These are phyloP conservation scores for Uropsilus gracilis DNA, from an alignment of 2,113 vertebrate genomes.

Conservation along the genomic window DNA sequence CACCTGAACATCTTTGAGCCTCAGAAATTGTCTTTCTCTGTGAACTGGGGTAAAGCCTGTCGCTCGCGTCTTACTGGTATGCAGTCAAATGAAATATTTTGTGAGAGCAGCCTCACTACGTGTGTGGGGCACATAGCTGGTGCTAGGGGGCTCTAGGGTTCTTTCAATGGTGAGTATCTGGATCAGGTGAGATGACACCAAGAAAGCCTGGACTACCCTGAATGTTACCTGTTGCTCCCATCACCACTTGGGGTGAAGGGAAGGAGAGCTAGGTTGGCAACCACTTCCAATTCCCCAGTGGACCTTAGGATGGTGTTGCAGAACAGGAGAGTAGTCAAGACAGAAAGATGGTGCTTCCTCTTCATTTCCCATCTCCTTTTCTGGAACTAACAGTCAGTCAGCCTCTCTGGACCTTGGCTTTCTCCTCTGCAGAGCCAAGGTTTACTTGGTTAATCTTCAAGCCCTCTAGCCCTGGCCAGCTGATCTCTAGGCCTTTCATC, in stretches of 20 bases:
- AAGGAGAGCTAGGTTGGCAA: not conserved
- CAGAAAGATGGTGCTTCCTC: not conserved
- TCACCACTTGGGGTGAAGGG: not conserved
- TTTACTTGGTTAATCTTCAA: not conserved
- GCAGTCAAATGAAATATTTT: not conserved
- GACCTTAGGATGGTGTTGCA: not conserved
- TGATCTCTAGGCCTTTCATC: not conserved
- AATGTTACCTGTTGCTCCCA: not conserved
- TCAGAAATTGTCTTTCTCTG: not conserved
- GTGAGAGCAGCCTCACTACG: not conserved
- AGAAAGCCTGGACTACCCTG: not conserved
- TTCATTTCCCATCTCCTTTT: too few species aligned
- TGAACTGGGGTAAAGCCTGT: not conserved
- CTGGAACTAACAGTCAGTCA: not conserved
- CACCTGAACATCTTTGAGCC: not conserved
- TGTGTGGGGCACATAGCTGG: not conserved
- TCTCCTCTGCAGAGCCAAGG: not conserved
- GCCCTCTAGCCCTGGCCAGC: not conserved
- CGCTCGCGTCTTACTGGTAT: not conserved
- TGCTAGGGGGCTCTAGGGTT: not conserved
- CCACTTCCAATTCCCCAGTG: not conserved
- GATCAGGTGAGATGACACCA: fast-evolving
- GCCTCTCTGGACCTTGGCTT: not conserved
- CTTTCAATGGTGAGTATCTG: not conserved
- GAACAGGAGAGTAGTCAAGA: not conserved